Evolutionary conservation across 2,888 invertebrate genomes (phyloP).

Genomic region (Lasiommata megera): DNA sequence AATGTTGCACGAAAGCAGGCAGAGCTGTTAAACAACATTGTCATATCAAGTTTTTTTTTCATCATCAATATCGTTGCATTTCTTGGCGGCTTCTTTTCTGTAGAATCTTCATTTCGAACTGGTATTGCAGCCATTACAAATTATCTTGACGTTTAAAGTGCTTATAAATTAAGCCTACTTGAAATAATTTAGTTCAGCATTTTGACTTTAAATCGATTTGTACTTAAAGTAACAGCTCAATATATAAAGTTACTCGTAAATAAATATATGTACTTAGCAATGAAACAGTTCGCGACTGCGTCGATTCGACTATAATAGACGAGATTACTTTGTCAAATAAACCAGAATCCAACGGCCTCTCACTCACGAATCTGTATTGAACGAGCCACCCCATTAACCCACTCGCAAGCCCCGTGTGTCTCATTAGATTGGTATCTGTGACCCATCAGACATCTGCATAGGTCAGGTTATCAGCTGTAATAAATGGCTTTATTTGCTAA

Average conservation of each 20-base stretch:
- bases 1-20: too few species aligned
- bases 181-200: too few species aligned
- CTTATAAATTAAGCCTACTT: too few species aligned
- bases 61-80: too few species aligned
- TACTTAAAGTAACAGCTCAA: too few species aligned
- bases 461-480: slow-evolving; percentile 32
- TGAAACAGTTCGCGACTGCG: slow-evolving; percentile 18
- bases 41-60: too few species aligned
- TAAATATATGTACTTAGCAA: background rate
- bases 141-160: too few species aligned
- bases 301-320: slow-evolving; percentile 2
- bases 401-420: slow-evolving; percentile 25
- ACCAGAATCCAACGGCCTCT: slow-evolving; percentile 24
- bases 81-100: too few species aligned
- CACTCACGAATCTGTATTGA: slow-evolving; percentile 30
- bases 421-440: slow-evolving; percentile 31
- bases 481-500: slow-evolving; percentile 34
- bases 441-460: slow-evolving; percentile 31
- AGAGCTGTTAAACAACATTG: too few species aligned
- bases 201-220: too few species aligned
- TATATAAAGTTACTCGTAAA: background rate
- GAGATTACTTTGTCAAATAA: slow-evolving; percentile 29
- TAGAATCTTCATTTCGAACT: too few species aligned
- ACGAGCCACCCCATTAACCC: slow-evolving; percentile 33
- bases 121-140: too few species aligned